Evolutionary conservation across 35 echinoderm and acorn worm species (phyloP).

Genomic region (Chiridota heheva): DNA sequence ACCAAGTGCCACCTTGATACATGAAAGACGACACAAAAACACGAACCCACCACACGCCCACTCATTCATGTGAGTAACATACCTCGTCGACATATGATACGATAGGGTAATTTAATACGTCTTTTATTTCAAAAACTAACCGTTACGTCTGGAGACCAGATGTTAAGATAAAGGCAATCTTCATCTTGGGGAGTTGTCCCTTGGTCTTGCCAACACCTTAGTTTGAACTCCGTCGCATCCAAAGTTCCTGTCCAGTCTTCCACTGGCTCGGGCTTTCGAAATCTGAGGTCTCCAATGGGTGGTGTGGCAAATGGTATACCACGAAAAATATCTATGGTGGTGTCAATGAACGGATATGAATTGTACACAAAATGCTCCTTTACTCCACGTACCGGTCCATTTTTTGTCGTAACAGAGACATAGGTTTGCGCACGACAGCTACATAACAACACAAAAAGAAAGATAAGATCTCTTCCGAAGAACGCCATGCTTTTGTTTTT

Average conservation of each 20-base stretch:
- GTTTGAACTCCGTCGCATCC: slow-evolving; percentile 50
- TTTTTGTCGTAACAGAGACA: slow-evolving; percentile 9
- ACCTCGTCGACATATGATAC: too few relatives aligned
- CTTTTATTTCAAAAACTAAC: too few relatives aligned
- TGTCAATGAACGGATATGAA: slow-evolving; percentile 33
- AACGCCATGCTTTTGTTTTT: too few relatives aligned
- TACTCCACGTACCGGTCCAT: slow-evolving; percentile 34
- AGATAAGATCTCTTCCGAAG: too few relatives aligned
- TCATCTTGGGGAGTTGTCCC: slow-evolving; percentile 29
- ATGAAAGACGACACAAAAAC: too few relatives aligned
- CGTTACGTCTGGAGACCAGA: slow-evolving; percentile 46
- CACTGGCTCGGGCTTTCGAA: slow-evolving; percentile 47
- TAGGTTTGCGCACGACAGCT: too few relatives aligned
- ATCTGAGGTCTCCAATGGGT: slow-evolving; percentile 55
- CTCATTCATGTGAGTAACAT: too few relatives aligned
- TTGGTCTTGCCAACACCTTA: slow-evolving; percentile 32
- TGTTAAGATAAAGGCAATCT: slow-evolving; percentile 71
- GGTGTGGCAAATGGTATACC: slow-evolving; percentile 71
- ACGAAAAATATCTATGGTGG: slow-evolving; percentile 50
- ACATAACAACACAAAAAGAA: too few relatives aligned
- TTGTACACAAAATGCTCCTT: slow-evolving; percentile 32
- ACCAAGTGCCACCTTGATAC: too few relatives aligned
- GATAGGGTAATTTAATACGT: too few relatives aligned
- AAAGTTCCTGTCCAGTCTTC: slow-evolving; percentile 24
- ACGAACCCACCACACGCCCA: too few relatives aligned